Evolutionary conservation across 2,797 vertebrate genomes (phyloP).

Genomic region (Spinus pinus): DNA sequence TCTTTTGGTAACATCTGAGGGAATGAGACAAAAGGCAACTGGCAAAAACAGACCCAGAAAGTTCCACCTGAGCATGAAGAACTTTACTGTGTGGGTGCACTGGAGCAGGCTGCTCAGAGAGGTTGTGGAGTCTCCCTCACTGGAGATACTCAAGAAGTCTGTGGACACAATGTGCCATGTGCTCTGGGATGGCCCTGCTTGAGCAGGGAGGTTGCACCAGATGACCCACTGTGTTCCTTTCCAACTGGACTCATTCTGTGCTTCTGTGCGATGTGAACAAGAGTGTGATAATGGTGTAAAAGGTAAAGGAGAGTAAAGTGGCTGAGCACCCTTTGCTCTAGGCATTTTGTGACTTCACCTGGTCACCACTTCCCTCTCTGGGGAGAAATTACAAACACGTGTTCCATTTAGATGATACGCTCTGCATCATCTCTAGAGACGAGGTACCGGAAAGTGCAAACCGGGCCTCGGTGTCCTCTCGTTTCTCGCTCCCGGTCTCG

Average conservation of each 20-base stretch:
- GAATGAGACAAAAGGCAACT: neutral
- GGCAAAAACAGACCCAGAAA: neutral
- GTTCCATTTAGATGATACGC: fast-evolving
- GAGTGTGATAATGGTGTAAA: no score
- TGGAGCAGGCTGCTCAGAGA: neutral
- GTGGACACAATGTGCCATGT: fast-evolving
- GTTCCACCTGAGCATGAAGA: no score
- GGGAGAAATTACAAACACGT: fast-evolving
- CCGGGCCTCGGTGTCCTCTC: fast-evolving
- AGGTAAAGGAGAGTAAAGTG: neutral
- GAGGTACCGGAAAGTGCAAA: neutral
- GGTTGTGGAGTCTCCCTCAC: neutral
- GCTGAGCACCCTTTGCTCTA: fast-evolving
- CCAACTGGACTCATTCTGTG: neutral
- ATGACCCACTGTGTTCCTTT: neutral
- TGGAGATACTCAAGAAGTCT: fast-evolving
- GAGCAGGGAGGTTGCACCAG: neutral
- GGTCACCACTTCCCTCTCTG: neutral
- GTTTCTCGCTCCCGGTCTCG: no score
- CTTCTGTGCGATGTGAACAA: neutral
- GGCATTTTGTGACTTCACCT: neutral
- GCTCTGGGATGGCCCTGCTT: neutral
- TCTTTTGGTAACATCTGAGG: neutral
- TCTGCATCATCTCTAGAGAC: neutral
- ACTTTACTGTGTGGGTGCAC: fast-evolving